phyloP scores from a whole-genome alignment of 2,113 vertebrate species.

The Neodontobutis hainanensis region DNA sequence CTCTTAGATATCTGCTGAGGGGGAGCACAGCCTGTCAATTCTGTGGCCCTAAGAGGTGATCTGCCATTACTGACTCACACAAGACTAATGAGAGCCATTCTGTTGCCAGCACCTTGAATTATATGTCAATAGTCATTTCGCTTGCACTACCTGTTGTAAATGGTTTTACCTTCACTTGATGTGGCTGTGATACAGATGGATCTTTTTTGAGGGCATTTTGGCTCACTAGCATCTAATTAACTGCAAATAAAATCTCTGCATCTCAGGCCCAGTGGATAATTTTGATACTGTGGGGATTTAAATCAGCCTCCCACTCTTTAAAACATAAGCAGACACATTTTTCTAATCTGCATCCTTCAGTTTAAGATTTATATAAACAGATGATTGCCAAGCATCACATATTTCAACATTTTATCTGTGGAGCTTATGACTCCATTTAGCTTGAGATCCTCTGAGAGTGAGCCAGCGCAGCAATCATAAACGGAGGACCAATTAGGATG shows the following conservation, averaged over 20 bases:
- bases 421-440: slow-evolving; percentile 80
- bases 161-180: slow-evolving; percentile 55
- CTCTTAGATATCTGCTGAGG: slow-evolving; percentile 78
- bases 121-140: slow-evolving; percentile 80
- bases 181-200: slow-evolving; percentile 20
- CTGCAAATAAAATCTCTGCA: slow-evolving; percentile 15
- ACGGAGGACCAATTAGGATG: slow-evolving; percentile 79
- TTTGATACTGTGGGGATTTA: slow-evolving; percentile 50
- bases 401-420: slow-evolving; percentile 77
- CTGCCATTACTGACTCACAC: slow-evolving; percentile 79
- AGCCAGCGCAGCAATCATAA: slow-evolving; percentile 76
- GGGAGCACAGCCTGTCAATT: slow-evolving; percentile 78
- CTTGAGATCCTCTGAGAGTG: slow-evolving; percentile 76
- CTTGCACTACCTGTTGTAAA: slow-evolving; percentile 55
- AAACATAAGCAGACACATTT: slow-evolving; percentile 67
- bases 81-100: slow-evolving; percentile 85
- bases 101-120: slow-evolving; percentile 75
- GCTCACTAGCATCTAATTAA: slow-evolving; percentile 45
- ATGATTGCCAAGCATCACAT: slow-evolving; percentile 76
- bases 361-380: slow-evolving; percentile 75
- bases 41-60: slow-evolving; percentile 75
- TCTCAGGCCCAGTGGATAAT: slow-evolving; percentile 29
- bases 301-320: slow-evolving; percentile 66
- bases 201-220: slow-evolving; percentile 27
- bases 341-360: slow-evolving; percentile 70